These are phyloP conservation scores for Sylvicola cinctus DNA, from an alignment of 2,888 invertebrate species.

Conservation along the genomic window DNA sequence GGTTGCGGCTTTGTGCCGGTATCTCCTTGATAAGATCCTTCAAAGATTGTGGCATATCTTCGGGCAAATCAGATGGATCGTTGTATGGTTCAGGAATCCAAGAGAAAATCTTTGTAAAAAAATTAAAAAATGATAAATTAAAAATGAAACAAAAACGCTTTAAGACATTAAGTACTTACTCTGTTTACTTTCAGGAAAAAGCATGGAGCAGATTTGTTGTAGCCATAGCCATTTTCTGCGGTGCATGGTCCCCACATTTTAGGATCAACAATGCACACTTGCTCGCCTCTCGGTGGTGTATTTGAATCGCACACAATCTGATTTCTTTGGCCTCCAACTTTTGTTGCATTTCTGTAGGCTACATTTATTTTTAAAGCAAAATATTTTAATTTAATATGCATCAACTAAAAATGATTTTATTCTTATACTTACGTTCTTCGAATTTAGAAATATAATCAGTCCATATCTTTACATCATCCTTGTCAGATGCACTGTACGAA, in stretches of 20 bases:
- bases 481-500: constrained; percentile 32
- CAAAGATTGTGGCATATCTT: constrained; percentile 37
- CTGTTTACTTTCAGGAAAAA: constrained; percentile 69
- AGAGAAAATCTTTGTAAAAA: constrained; percentile 38
- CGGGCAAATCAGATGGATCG: constrained; percentile 28
- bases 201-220: constrained; percentile 54
- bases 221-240: constrained; percentile 37
- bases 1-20: constrained; percentile 27
- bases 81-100: constrained; percentile 51
- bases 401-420: background rate
- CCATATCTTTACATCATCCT: constrained; percentile 32
- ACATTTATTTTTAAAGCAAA: constrained; percentile 7
- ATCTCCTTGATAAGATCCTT: constrained; percentile 26
- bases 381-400: background rate
- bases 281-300: constrained; percentile 22
- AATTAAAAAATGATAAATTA: background rate
- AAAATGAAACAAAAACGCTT: background rate
- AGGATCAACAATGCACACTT: constrained; percentile 32
- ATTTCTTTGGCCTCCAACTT: constrained; percentile 27
- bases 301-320: constrained; percentile 33
- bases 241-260: constrained; percentile 31
- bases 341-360: constrained; percentile 24
- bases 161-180: constrained; percentile 25
- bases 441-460: constrained; percentile 31
- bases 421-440: constrained; percentile 30